A percentile compares a stretch with the other conserved stretches of the same genome.
phyloP scores from a whole-genome alignment of 2,113 vertebrate genomes.

The Ailurus styani region DNA sequence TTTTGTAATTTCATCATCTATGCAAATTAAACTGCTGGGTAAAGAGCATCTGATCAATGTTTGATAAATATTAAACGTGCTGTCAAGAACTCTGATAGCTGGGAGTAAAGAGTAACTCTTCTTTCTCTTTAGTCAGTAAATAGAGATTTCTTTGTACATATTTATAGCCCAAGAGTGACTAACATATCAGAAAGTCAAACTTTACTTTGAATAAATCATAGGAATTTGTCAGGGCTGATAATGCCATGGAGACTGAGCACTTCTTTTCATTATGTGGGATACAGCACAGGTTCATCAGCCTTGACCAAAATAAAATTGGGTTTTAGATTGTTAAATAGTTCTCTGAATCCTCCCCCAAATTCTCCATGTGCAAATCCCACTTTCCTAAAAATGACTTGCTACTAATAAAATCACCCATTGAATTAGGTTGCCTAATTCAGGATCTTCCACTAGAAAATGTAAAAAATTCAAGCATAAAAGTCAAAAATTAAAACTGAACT shows the following conservation, averaged over 20 bases:
- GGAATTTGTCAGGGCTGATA: not conserved
- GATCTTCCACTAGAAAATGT: not conserved
- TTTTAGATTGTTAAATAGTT: conserved; percentile 28
- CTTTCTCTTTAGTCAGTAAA: not conserved
- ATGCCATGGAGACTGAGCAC: not conserved
- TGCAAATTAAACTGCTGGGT: conserved; percentile 24
- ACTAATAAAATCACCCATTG: not conserved
- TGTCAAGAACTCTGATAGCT: not conserved
- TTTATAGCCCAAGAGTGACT: conserved; percentile 31
- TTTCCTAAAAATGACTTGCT: not conserved
- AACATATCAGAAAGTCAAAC: conserved; percentile 11
- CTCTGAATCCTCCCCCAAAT: not conserved
- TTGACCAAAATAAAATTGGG: conserved; percentile 26
- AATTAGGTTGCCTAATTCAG: not conserved
- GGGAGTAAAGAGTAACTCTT: not conserved
- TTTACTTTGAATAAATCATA: conserved; percentile 35
- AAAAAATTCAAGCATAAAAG: not conserved
- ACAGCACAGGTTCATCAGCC: not conserved
- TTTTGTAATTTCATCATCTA: conserved; percentile 16
- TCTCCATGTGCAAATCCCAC: not conserved
- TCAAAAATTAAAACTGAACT: not conserved
- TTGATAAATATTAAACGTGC: not conserved
- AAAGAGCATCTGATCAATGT: not conserved
- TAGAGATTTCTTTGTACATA: conserved; percentile 29
- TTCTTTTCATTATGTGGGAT: not conserved